Evolutionary conservation across 2,113 vertebrate species (phyloP).

Genomic region (Lota lota): DNA sequence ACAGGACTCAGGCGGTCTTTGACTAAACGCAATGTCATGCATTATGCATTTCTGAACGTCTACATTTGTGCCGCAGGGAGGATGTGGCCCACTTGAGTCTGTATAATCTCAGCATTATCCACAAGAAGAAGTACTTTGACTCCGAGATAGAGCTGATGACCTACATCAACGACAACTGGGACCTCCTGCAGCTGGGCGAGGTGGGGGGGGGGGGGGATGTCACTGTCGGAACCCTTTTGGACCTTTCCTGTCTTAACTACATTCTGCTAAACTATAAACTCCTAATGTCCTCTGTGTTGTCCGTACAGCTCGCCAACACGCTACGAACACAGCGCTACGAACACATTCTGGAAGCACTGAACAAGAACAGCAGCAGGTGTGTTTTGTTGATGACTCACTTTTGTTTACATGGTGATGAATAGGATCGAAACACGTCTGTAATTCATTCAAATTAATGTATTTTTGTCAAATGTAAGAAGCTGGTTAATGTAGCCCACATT

Average conservation of each 20-base stretch:
- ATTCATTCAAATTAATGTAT: too few relatives aligned
- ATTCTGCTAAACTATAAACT: not conserved
- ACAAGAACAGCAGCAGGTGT: slow-evolving; percentile 94
- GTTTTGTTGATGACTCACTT: slow-evolving; percentile 33
- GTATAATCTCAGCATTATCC: slow-evolving; percentile 97
- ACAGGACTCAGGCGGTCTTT: not conserved
- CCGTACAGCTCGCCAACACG: slow-evolving; percentile 83
- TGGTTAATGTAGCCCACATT: too few relatives aligned
- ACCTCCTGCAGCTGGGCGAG: slow-evolving; percentile 91
- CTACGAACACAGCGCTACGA: slow-evolving; percentile 88
- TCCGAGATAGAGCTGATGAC: slow-evolving; percentile 94
- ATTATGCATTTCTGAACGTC: too few relatives aligned
- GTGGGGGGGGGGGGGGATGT: slow-evolving; percentile 61
- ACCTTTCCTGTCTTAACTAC: not conserved
- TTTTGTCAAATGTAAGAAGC: too few relatives aligned
- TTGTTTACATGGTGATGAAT: not conserved
- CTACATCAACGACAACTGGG: slow-evolving; percentile 97
- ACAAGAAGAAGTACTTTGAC: slow-evolving; percentile 99
- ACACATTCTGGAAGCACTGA: slow-evolving; percentile 88
- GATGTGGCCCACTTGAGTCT: slow-evolving; percentile 96
- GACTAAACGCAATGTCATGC: too few relatives aligned
- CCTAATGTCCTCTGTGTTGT: slow-evolving; percentile 16
- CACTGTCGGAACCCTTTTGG: not conserved
- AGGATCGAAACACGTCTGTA: too few relatives aligned
- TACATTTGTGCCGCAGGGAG: slow-evolving; percentile 75